A percentile compares a stretch with the other conserved stretches of the same genome.
phyloP scores from a whole-genome alignment of 2,888 invertebrate genomes.

The Leucozona laternaria region DNA sequence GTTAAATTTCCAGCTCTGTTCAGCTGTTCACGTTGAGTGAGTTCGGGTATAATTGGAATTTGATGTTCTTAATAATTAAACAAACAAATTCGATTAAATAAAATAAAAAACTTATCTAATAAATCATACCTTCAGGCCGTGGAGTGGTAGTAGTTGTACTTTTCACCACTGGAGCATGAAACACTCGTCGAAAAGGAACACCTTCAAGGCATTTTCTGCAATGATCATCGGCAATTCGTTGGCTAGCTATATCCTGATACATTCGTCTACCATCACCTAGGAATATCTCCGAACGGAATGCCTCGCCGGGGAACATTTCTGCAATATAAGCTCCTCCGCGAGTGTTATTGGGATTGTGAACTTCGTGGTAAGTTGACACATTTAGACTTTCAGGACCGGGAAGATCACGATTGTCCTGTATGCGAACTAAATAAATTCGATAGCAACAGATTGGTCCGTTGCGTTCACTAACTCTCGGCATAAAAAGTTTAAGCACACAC shows the following conservation, averaged over 20 bases:
- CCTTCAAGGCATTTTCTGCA: slow-evolving; percentile 81
- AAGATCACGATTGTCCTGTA: slow-evolving; percentile 87
- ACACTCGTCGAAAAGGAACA: slow-evolving; percentile 76
- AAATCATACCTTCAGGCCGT: slow-evolving; percentile 69
- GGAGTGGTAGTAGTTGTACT: slow-evolving; percentile 61
- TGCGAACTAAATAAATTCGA: slow-evolving; percentile 90
- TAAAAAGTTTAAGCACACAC: slow-evolving; percentile 89
- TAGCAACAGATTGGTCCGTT: slow-evolving; percentile 96
- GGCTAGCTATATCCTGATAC: slow-evolving; percentile 77
- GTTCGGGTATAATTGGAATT: slow-evolving; percentile 72
- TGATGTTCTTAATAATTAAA: slow-evolving; percentile 45
- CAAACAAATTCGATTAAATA: neutral
- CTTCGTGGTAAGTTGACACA: slow-evolving; percentile 89
- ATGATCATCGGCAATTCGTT: slow-evolving; percentile 79
- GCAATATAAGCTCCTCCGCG: slow-evolving; percentile 91
- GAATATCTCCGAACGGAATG: slow-evolving; percentile 88
- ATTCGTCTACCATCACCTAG: slow-evolving; percentile 88
- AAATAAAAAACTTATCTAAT: neutral
- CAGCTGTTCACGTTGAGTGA: slow-evolving; percentile 79
- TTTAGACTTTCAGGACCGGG: slow-evolving; percentile 89
- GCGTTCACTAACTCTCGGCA: slow-evolving; percentile 91
- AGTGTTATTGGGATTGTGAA: slow-evolving; percentile 87
- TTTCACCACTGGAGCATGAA: slow-evolving; percentile 38
- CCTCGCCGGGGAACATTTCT: slow-evolving; percentile 91
- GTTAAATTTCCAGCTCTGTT: slow-evolving; percentile 80